phyloP scores from a whole-genome alignment of 2,797 vertebrate genomes.

The Champsocephalus esox region DNA sequence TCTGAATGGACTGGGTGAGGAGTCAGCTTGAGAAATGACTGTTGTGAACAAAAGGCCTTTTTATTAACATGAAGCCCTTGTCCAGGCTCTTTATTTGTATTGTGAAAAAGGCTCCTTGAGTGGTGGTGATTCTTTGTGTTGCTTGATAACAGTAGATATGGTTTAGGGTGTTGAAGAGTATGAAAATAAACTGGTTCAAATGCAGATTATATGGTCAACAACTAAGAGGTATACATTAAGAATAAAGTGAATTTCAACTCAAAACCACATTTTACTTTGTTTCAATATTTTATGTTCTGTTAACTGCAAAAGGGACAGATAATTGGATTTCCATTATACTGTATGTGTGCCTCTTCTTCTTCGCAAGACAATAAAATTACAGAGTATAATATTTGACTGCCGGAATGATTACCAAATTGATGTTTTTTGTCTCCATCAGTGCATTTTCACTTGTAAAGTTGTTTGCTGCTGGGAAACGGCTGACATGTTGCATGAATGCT shows the following conservation, averaged over 20 bases:
- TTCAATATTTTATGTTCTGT: constrained; percentile 1
- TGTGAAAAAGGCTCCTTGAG: constrained; percentile 56
- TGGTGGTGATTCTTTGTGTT: constrained; percentile 52
- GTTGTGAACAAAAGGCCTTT: constrained; percentile 74
- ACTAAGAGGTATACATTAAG: constrained; percentile 9
- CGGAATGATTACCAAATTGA: not conserved
- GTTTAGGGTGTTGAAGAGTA: constrained; percentile 27
- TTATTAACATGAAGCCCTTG: constrained; percentile 65
- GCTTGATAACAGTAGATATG: constrained; percentile 47
- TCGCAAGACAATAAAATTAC: not conserved
- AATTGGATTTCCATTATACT: not conserved
- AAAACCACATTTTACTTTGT: not conserved
- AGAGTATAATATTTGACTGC: constrained; percentile 6
- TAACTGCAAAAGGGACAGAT: not conserved
- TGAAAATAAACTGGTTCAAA: constrained; percentile 29
- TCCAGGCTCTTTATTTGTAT: constrained; percentile 52
- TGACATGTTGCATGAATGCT: constrained; percentile 4
- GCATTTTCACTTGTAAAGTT: constrained; percentile 11
- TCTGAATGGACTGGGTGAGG: constrained; percentile 75
- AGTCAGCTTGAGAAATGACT: constrained; percentile 76
- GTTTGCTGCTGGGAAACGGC: not conserved
- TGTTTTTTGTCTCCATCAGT: constrained; percentile 3
- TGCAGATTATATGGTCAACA: constrained; percentile 3
- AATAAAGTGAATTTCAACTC: constrained; percentile 2
- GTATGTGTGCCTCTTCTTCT: not conserved